A percentile compares a stretch with the other conserved stretches of the same genome.
Conservation (phyloP, 2,888 invertebrate species). For the Meta bourneti region DNA sequence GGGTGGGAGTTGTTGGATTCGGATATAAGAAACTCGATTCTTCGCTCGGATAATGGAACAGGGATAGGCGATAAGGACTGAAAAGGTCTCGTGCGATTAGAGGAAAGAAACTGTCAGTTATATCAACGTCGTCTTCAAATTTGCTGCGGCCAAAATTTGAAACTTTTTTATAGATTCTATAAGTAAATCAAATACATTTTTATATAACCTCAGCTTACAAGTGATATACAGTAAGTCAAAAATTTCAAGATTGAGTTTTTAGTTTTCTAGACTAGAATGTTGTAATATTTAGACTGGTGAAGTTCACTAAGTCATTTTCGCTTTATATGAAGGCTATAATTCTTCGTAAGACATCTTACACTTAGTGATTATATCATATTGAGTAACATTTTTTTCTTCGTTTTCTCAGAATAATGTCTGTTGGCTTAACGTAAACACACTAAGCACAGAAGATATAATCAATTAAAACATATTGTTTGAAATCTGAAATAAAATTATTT, state of each 20-base stretch:
- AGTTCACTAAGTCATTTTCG: too few relatives aligned
- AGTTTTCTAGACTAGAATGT: neutral
- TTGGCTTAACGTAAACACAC: too few relatives aligned
- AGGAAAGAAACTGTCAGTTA: conserved; percentile 28
- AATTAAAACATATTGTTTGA: too few relatives aligned
- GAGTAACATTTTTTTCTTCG: too few relatives aligned
- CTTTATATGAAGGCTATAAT: too few relatives aligned
- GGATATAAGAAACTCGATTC: conserved; percentile 8
- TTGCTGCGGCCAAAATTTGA: neutral
- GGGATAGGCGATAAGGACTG: neutral
- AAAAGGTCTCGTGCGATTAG: neutral
- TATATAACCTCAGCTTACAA: neutral
- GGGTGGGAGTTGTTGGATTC: conserved; percentile 13
- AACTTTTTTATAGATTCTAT: too few relatives aligned
- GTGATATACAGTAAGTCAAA: neutral
- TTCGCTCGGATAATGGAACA: conserved; percentile 24
- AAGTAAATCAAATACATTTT: neutral
- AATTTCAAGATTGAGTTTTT: neutral
- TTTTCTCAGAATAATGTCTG: too few relatives aligned
- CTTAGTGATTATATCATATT: too few relatives aligned
- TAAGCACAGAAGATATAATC: too few relatives aligned
- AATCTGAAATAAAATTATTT: too few relatives aligned
- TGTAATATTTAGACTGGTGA: neutral
- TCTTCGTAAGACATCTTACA: too few relatives aligned
- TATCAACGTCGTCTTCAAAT: neutral